These are phyloP conservation scores for Anarhynchus alexandrinus DNA, from an alignment of 2,113 vertebrate species.

Conservation along the genomic window DNA sequence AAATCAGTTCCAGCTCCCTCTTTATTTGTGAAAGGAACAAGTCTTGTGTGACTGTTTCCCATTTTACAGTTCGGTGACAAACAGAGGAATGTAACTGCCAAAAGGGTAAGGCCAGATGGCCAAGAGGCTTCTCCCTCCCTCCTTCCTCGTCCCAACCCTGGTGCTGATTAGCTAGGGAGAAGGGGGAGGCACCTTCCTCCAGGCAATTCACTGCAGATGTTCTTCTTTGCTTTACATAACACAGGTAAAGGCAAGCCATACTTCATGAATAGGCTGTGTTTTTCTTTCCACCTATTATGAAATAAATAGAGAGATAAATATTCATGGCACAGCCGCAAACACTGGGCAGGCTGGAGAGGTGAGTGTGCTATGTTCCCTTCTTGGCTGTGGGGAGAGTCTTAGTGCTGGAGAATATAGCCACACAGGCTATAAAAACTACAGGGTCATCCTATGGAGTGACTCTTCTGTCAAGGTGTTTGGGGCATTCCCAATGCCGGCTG, in stretches of 20 bases:
- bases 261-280: not conserved
- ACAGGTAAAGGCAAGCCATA: not conserved
- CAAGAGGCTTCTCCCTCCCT: not conserved
- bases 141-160: not conserved
- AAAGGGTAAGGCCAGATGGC: not conserved
- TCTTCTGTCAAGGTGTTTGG: not conserved
- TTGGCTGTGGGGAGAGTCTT: not conserved
- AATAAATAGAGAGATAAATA: not conserved
- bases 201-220: not conserved
- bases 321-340: not conserved
- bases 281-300: not conserved
- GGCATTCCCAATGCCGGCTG: not conserved
- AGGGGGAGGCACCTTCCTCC: not conserved
- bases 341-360: rapidly evolving
- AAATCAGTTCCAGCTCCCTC: conserved; percentile 43
- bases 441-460: not conserved
- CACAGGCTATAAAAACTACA: not conserved
- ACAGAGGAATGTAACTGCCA: not conserved
- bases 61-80: conserved; percentile 7
- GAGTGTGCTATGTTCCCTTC: rapidly evolving
- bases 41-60: not conserved
- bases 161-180: not conserved
- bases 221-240: not conserved
- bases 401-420: not conserved
- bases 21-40: conserved; percentile 1